phyloP scores from a whole-genome alignment of 2,888 invertebrate genomes.

The Oegoconia quadripuncta region DNA sequence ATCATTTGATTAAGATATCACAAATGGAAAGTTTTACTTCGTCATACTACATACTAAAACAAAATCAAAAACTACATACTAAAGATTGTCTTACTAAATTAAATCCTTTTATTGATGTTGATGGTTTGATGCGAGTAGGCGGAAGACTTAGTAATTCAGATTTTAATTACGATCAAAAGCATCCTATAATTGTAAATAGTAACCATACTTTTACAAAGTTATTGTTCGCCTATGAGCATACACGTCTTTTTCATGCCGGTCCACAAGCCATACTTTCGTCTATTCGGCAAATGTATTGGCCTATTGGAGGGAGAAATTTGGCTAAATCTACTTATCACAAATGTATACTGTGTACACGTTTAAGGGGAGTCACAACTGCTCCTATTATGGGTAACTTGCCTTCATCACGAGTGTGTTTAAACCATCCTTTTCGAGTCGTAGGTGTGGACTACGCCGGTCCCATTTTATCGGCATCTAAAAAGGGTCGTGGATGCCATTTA shows the following conservation, averaged over 20 bases:
- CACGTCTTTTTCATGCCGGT: constrained; percentile 22
- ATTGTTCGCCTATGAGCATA: constrained; percentile 21
- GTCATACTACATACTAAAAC: constrained; percentile 16
- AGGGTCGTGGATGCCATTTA: background rate
- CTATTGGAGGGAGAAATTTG: constrained; percentile 22
- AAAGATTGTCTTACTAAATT: constrained; percentile 18
- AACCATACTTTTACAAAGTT: constrained; percentile 23
- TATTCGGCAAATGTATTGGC: constrained; percentile 23
- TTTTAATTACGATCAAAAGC: constrained; percentile 23
- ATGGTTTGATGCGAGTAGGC: constrained; percentile 25
- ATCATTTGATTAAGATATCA: constrained; percentile 11
- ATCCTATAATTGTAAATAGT: too few species aligned
- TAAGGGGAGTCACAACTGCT: constrained; percentile 8
- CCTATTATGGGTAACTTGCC: constrained; percentile 25
- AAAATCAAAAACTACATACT: constrained; percentile 6
- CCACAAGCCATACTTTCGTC: constrained; percentile 21
- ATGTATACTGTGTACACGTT: background rate
- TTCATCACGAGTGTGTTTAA: constrained; percentile 12
- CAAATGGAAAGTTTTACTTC: constrained; percentile 24
- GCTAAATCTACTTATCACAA: constrained; percentile 6
- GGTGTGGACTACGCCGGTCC: constrained; percentile 25
- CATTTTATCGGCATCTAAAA: constrained; percentile 9
- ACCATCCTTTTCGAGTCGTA: constrained; percentile 14
- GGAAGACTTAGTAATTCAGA: constrained; percentile 24
- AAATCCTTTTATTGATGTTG: constrained; percentile 20